Percentiles rank a stretch among this genome's conserved stretches.
phyloP scores from a whole-genome alignment of 2,797 vertebrate genomes.

The Orientallactaga sibirica region DNA sequence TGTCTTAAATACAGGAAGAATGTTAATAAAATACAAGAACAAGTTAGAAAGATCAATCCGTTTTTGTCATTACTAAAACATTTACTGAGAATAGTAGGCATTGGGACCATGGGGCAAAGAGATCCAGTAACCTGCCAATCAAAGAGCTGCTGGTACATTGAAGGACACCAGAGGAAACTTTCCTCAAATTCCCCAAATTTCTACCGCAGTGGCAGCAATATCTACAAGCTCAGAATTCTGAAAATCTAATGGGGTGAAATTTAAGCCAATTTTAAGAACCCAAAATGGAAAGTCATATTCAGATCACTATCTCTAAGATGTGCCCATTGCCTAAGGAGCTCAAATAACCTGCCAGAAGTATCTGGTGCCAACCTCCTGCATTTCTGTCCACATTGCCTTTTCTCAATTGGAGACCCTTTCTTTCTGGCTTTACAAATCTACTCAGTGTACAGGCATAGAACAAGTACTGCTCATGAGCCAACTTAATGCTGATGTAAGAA shows the following conservation, averaged over 20 bases:
- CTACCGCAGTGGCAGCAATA: background rate
- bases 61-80: background rate
- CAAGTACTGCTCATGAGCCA: constrained; percentile 43
- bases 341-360: background rate
- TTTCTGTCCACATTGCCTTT: constrained; percentile 31
- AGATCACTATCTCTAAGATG: background rate
- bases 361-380: background rate
- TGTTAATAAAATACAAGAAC: constrained; percentile 37
- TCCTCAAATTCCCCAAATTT: constrained; percentile 54
- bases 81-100: constrained; percentile 6
- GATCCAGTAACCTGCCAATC: background rate
- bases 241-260: background rate
- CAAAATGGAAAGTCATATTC: constrained; percentile 38
- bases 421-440: constrained; percentile 41
- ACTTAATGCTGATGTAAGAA: constrained; percentile 59
- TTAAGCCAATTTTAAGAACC: constrained; percentile 41
- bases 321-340: background rate
- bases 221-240: constrained; percentile 38
- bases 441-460: constrained; percentile 11
- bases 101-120: background rate
- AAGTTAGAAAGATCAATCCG: constrained; percentile 31
- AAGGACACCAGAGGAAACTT: constrained; percentile 30
- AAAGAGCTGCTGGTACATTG: background rate
- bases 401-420: constrained; percentile 42
- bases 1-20: constrained; percentile 34